phyloP scores from a whole-genome alignment of 2,113 vertebrate species.

The Aleadryas rufinucha region DNA sequence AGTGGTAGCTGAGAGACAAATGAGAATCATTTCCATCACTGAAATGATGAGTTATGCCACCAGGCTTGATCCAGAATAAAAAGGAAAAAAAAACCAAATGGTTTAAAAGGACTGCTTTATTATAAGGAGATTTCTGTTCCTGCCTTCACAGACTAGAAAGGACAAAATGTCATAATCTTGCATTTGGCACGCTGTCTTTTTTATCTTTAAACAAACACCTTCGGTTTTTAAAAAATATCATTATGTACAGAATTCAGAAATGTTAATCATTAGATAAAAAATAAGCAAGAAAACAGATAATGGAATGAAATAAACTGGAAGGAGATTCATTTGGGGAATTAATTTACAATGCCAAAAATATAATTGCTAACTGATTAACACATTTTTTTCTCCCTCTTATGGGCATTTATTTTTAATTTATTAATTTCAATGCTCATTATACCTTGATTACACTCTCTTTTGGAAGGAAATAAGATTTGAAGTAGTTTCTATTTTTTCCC shows the following conservation, averaged over 20 bases:
- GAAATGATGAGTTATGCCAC: not conserved
- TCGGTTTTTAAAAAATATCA: not conserved
- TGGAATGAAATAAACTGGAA: slow-evolving; percentile 36
- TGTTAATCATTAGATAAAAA: slow-evolving; percentile 42
- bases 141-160: not conserved
- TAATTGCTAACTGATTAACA: slow-evolving; percentile 69
- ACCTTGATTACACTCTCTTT: slow-evolving; percentile 66
- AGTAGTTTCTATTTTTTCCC: slow-evolving; percentile 58
- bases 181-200: not conserved
- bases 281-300: slow-evolving; percentile 44
- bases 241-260: slow-evolving; percentile 47
- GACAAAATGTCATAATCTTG: not conserved
- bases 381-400: slow-evolving; percentile 61
- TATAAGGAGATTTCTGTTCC: not conserved
- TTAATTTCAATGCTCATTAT: slow-evolving; percentile 74
- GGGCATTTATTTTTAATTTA: slow-evolving; percentile 75
- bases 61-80: not conserved
- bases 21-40: not conserved
- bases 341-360: slow-evolving; percentile 71
- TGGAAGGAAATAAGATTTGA: slow-evolving; percentile 65
- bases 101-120: not conserved
- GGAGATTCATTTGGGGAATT: slow-evolving; percentile 65
- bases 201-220: slow-evolving; percentile 41
- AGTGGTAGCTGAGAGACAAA: not conserved
- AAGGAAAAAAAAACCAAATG: not conserved